Conservation (phyloP, 2,113 vertebrate genomes). For the Apodemus speciosus region DNA sequence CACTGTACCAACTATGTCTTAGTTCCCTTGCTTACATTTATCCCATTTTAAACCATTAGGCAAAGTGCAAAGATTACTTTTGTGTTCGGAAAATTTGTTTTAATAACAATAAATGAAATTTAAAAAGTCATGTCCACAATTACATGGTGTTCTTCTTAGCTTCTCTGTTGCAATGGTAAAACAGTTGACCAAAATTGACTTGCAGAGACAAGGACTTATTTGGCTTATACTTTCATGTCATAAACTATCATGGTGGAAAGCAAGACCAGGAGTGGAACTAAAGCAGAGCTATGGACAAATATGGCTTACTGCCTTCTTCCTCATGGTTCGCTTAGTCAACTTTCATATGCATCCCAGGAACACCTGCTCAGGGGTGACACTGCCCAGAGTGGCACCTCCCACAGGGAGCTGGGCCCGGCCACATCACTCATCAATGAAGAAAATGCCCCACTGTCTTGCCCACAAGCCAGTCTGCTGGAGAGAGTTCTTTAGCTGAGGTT, state of each 20-base stretch:
- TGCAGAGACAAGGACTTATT: neutral
- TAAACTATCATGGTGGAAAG: neutral
- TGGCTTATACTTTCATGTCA: neutral
- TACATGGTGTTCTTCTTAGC: neutral
- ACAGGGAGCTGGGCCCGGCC: neutral
- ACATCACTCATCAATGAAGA: neutral
- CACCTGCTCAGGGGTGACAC: neutral
- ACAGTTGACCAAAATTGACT: neutral
- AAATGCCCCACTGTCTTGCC: neutral
- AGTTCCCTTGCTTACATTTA: neutral
- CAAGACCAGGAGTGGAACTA: neutral
- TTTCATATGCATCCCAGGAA: neutral
- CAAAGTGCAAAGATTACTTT: neutral
- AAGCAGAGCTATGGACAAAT: neutral
- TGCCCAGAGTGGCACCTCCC: neutral
- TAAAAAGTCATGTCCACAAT: neutral
- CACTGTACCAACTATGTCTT: neutral
- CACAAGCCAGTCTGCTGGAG: neutral
- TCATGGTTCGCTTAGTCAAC: neutral
- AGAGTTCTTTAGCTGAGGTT: neutral
- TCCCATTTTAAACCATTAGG: conserved; percentile 39
- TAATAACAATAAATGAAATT: conserved; percentile 23
- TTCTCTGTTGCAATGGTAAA: neutral
- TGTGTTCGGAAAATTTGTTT: neutral
- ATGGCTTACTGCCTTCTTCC: neutral